A percentile compares a stretch with the other conserved stretches of the same genome.
These are phyloP conservation scores for Drosophila atripex DNA, from an alignment of 2,888 invertebrate species.

Conservation along the genomic window DNA sequence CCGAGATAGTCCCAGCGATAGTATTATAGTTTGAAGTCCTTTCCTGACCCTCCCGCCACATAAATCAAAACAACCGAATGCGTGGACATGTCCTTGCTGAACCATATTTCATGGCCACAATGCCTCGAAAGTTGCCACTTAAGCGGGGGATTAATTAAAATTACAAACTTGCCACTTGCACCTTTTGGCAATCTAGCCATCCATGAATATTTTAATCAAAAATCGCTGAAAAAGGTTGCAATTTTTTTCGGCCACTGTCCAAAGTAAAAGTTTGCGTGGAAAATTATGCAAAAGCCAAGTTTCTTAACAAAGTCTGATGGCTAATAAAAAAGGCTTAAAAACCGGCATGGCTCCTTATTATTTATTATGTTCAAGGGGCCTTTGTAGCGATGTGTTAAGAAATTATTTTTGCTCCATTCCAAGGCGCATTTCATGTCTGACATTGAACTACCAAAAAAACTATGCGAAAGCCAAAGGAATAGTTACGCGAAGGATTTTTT, in stretches of 20 bases:
- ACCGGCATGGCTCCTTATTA: slow-evolving; percentile 12
- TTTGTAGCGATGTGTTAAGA: slow-evolving; percentile 55
- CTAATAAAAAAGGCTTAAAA: background rate
- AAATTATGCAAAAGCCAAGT: slow-evolving; percentile 25
- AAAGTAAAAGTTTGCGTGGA: slow-evolving; percentile 47
- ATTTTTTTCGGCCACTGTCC: slow-evolving; percentile 28
- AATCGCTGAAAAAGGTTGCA: slow-evolving; percentile 23
- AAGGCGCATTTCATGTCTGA: slow-evolving; percentile 32
- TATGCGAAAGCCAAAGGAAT: slow-evolving; percentile 8
- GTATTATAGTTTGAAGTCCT: background rate
- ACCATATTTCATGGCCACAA: slow-evolving; percentile 8
- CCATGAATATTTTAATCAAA: slow-evolving; percentile 64
- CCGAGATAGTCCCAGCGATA: slow-evolving; percentile 18
- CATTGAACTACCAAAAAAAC: slow-evolving; percentile 55
- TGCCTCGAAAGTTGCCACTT: slow-evolving; percentile 40
- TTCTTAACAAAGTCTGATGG: slow-evolving; percentile 5
- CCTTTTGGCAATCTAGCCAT: slow-evolving; percentile 20
- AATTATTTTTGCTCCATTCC: slow-evolving; percentile 39
- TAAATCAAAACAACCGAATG: slow-evolving; percentile 35
- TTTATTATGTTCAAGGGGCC: slow-evolving; percentile 35
- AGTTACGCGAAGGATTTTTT: slow-evolving; percentile 16
- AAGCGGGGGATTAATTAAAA: slow-evolving; percentile 62
- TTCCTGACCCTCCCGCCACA: slow-evolving; percentile 9
- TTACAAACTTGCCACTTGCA: slow-evolving; percentile 17
- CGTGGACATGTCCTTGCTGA: slow-evolving; percentile 19